A percentile compares a stretch with the other conserved stretches of the same genome.
These are phyloP conservation scores for Alaudala cheleensis DNA, from an alignment of 2,113 vertebrate species.

Conservation along the genomic window DNA sequence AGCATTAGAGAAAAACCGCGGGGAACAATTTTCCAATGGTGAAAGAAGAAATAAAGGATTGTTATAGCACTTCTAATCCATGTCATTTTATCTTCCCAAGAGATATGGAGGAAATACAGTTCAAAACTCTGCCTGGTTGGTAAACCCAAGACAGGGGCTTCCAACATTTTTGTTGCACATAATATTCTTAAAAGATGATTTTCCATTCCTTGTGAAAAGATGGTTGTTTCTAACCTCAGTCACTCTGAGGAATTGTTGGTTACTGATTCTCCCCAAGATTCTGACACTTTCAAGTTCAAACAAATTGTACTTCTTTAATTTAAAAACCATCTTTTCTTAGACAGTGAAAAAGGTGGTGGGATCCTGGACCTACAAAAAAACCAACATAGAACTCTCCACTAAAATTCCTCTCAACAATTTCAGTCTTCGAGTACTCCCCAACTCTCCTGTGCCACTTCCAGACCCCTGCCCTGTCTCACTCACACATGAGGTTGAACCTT, in stretches of 20 bases:
- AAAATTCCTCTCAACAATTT: background rate
- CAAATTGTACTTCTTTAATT: background rate
- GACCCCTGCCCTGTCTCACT: background rate
- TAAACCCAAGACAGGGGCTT: background rate
- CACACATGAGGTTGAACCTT: background rate
- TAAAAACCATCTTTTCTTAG: background rate
- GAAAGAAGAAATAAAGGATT: background rate
- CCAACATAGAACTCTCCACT: background rate
- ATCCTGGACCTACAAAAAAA: background rate
- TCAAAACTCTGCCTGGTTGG: background rate
- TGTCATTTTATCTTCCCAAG: background rate
- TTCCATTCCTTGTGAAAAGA: background rate
- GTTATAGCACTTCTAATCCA: background rate
- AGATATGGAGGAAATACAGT: background rate
- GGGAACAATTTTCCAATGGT: background rate
- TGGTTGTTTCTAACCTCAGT: background rate
- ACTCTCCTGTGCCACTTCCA: background rate
- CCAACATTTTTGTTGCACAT: background rate
- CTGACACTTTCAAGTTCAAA: background rate
- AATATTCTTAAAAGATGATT: background rate
- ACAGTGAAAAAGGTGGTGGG: background rate
- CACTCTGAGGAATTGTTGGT: background rate
- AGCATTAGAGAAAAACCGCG: background rate
- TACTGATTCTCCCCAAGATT: background rate
- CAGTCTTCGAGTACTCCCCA: background rate